A percentile compares a stretch with the other conserved stretches of the same genome.
These are phyloP conservation scores for Mesorhabditis belari DNA, from an alignment of 2,888 invertebrate species.

Conservation along the genomic window DNA sequence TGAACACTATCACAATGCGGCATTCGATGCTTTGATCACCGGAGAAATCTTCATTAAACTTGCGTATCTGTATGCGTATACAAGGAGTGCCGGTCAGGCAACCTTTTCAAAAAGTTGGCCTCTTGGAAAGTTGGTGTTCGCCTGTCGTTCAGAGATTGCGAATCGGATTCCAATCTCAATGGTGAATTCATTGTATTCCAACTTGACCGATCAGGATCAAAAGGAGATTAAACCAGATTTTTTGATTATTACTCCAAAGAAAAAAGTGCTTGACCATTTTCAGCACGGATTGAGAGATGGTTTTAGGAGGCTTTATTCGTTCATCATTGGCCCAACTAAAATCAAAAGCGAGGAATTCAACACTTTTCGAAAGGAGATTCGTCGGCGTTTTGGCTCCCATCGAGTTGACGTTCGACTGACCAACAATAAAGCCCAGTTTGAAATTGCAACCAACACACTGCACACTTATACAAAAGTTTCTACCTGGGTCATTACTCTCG, in stretches of 20 bases:
- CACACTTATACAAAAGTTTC: too few relatives aligned
- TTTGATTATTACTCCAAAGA: not conserved
- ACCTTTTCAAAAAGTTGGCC: too few relatives aligned
- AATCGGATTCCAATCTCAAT: not conserved
- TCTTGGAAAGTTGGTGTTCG: not conserved
- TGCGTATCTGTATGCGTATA: not conserved
- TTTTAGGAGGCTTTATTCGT: too few relatives aligned
- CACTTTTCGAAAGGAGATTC: not conserved
- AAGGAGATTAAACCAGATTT: too few relatives aligned
- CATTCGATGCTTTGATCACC: slow-evolving; percentile 14
- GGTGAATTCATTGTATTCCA: not conserved
- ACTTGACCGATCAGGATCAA: too few relatives aligned
- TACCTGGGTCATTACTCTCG: too few relatives aligned
- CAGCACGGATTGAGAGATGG: too few relatives aligned
- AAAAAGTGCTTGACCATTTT: too few relatives aligned
- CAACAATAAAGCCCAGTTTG: not conserved
- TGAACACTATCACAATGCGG: slow-evolving; percentile 17
- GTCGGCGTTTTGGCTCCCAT: not conserved
- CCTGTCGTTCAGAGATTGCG: not conserved
- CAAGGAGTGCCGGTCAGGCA: too few relatives aligned
- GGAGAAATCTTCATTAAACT: slow-evolving; percentile 13
- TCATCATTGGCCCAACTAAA: too few relatives aligned
- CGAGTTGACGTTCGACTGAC: not conserved
- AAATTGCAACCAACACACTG: not conserved
- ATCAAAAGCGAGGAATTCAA: not conserved